Conservation (phyloP, 2,888 invertebrate species). For the Sarcophaga subvicina region DNA sequence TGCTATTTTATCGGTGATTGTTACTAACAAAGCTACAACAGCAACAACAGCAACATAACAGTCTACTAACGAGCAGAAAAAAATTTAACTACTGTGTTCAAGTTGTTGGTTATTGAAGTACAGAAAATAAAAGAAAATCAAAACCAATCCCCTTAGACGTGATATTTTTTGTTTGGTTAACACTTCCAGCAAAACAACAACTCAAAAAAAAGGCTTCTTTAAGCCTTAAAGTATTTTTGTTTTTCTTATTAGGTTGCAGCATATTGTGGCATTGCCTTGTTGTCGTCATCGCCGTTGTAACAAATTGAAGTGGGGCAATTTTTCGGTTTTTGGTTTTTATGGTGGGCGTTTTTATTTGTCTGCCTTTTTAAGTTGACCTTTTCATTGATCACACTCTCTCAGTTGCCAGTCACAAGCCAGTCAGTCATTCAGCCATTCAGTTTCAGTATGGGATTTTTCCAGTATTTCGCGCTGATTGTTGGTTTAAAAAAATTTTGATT, state of each 20-base stretch:
- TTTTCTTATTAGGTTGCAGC: neutral
- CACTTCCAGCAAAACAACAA: slow-evolving; percentile 47
- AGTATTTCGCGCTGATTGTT: too few species aligned
- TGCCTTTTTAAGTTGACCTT: slow-evolving; percentile 58
- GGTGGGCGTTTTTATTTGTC: slow-evolving; percentile 67
- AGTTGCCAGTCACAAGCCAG: too few species aligned
- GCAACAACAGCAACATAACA: slow-evolving; percentile 1
- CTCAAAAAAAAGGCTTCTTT: neutral
- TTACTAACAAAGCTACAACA: neutral
- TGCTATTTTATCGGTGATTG: neutral
- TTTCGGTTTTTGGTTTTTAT: slow-evolving; percentile 23
- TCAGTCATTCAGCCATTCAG: too few species aligned
- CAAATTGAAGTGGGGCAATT: slow-evolving; percentile 67
- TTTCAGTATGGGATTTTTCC: too few species aligned
- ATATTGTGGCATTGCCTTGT: slow-evolving; percentile 10
- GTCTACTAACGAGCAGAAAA: slow-evolving; percentile 61
- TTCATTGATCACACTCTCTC: slow-evolving; percentile 41
- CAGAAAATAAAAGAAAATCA: slow-evolving; percentile 28
- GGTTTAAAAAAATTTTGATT: slow-evolving; percentile 35
- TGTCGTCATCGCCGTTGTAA: slow-evolving; percentile 24
- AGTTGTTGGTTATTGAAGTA: neutral
- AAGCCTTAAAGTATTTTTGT: slow-evolving; percentile 18
- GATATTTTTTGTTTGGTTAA: slow-evolving; percentile 37
- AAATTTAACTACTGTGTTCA: slow-evolving; percentile 62
- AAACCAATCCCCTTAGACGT: neutral